Evolutionary conservation across 2,888 invertebrate genomes (phyloP).

Genomic region (Harpalus rubripes): DNA sequence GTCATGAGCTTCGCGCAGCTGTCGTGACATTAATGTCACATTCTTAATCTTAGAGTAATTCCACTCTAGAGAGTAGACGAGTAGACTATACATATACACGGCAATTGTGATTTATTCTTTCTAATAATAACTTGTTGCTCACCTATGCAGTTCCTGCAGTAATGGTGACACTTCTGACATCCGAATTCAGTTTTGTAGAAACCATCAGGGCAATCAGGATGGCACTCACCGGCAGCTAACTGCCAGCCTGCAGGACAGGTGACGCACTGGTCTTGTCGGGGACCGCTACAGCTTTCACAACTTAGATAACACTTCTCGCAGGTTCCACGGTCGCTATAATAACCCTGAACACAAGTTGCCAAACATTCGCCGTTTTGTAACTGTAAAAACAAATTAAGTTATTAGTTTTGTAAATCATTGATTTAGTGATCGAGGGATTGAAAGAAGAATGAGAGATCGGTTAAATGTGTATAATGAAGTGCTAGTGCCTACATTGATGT

Average conservation of each 20-base stretch:
- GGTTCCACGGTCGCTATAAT: constrained; percentile 91
- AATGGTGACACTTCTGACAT: constrained; percentile 93
- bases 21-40: no score
- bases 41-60: no score
- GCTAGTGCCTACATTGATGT: no score
- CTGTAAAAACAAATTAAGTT: constrained; percentile 69
- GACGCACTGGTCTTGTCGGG: constrained; percentile 90
- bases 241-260: constrained; percentile 90
- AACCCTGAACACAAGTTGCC: constrained; percentile 88
- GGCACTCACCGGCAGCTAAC: constrained; percentile 90
- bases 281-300: constrained; percentile 92
- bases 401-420: not conserved
- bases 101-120: no score
- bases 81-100: no score
- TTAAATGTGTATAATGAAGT: no score
- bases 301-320: constrained; percentile 92
- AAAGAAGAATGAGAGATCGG: no score
- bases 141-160: constrained; percentile 93
- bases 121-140: constrained; percentile 69
- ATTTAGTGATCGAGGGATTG: no score
- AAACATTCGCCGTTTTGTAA: constrained; percentile 91
- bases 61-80: no score
- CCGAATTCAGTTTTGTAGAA: constrained; percentile 90
- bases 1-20: no score
- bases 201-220: constrained; percentile 91